Conservation (phyloP, 1,140 invertebrate species). For the Hylaeus anthracinus region DNA sequence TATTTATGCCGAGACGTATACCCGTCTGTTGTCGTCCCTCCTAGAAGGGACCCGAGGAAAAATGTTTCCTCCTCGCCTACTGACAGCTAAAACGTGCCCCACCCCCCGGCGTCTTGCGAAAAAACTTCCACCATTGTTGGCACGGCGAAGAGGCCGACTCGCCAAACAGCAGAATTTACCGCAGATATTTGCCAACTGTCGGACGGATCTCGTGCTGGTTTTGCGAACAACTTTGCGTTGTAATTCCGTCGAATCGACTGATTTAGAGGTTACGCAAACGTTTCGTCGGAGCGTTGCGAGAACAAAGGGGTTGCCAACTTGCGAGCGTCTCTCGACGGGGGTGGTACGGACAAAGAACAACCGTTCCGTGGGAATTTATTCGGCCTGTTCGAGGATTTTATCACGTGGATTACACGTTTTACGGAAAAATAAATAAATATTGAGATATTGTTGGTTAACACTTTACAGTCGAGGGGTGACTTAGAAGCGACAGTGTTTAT, state of each 20-base stretch:
- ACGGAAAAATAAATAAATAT: no score
- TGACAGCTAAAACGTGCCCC: slow-evolving; percentile 24
- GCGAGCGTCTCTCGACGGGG: no score
- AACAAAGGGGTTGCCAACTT: no score
- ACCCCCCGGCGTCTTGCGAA: not conserved
- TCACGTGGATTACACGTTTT: no score
- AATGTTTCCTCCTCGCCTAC: slow-evolving; percentile 29
- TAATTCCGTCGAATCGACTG: not conserved
- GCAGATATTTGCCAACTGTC: slow-evolving; percentile 5
- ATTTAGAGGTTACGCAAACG: no score
- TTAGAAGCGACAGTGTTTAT: no score
- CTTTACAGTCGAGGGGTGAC: no score
- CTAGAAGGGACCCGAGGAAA: slow-evolving; percentile 9
- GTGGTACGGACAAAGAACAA: no score
- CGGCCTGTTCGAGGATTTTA: no score
- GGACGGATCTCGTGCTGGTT: not conserved
- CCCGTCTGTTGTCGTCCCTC: not conserved
- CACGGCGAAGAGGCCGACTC: not conserved
- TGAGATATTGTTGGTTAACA: no score
- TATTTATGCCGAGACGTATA: slow-evolving; percentile 20
- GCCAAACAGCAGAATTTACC: not conserved
- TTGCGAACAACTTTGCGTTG: not conserved
- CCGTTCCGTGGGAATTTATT: no score
- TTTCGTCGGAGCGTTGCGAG: no score
- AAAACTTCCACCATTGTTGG: not conserved